Conservation (phyloP, 2,113 vertebrate species). For the Crotalus tigris region DNA sequence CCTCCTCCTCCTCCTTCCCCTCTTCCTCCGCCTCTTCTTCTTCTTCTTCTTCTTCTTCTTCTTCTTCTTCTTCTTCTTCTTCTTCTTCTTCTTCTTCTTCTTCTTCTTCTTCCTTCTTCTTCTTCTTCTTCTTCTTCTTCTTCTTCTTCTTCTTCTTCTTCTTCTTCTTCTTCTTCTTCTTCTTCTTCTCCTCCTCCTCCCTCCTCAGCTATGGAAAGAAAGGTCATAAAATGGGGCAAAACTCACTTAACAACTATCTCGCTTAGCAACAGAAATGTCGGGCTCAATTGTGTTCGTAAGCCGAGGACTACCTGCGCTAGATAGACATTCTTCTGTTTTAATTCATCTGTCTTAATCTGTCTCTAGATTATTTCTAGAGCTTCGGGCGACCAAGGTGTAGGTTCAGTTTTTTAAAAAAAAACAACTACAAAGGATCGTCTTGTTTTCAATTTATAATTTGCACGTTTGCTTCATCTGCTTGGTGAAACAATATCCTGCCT, state of each 20-base stretch:
- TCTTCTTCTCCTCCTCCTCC: neutral
- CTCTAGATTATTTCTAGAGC: neutral
- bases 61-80: fast-evolving
- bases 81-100: neutral
- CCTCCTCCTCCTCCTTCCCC: neutral
- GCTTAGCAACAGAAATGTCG: neutral
- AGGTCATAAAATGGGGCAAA: too few species aligned
- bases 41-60: neutral
- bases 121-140: neutral
- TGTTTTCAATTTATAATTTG: neutral
- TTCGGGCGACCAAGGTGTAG: neutral
- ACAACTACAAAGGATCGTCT: neutral
- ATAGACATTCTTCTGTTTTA: neutral
- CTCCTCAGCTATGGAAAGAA: neutral
- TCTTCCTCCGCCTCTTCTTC: fast-evolving
- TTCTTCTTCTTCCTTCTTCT: too few species aligned
- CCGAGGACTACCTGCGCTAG: neutral
- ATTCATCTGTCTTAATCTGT: neutral
- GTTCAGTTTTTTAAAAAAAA: neutral
- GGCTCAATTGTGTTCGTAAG: neutral
- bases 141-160: neutral
- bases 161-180: fast-evolving
- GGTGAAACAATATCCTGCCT: neutral
- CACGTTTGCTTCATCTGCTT: neutral
- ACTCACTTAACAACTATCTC: neutral